Base-by-base conservation (phyloP, 2,888 invertebrate genomes). In the Prosopocoilus inquinatus region DNA sequence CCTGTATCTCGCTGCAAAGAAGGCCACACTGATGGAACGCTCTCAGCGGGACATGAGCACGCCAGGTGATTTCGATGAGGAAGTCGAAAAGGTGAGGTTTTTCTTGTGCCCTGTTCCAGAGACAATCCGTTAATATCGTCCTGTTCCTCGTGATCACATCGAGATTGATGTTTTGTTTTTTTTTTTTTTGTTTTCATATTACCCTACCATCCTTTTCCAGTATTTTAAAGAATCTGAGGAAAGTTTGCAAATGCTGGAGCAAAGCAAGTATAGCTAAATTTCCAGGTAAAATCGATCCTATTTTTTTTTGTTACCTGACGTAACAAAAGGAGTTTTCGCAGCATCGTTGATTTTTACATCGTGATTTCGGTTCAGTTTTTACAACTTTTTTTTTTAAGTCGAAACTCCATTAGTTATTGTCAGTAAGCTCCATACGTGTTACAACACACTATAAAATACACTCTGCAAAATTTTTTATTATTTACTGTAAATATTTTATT, bases 1-100 rank as follows among this genome's bases (percentile, higher is more conserved):
- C 11, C 80, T 94, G 47, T 96, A 96, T 77, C 78, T 94, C 59
- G 94, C 95, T 0, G 96, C 96, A 0, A 91, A 91, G 68, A 85
- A 94, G n/a, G 95, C 96, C 0, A 92, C 92, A 0, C 78, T 92
- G 0, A 84, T 92, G 81, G 90, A 91, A 72, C 85, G 86, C 58
- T 82, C 85, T 58, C 87, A 88, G 12, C 86, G 86, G 66, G 87
- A 88, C 20, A 81, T 82, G 45, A 76, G 75, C 20, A 79, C 79
- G 50, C 84, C 83, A 57, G 91, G 91, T 61, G 87, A 89, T 58
- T 89, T 91, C 64, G 91, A 93, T 67, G 91, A 89, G 11, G 92
- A 93, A 81, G 90, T 92, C n/a, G 92, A 92, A 77, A 90, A 90
- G 84, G 91, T 90, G 76, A 69, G 67, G 20, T 28, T 28, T 28